Conservation (phyloP, 2,797 vertebrate genomes). For the Cottoperca gobio region DNA sequence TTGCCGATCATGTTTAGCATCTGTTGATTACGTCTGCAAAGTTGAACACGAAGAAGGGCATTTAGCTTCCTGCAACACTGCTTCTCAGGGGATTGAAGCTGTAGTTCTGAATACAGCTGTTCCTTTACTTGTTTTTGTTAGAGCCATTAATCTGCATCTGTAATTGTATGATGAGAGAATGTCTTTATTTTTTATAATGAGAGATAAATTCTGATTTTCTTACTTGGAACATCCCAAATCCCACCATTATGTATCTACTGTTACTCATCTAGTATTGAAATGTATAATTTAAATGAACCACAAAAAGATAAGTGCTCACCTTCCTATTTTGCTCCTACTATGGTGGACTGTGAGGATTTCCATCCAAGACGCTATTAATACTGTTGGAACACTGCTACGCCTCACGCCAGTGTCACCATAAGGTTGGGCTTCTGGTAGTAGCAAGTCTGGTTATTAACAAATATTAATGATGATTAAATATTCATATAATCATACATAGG, state of each 20-base stretch:
- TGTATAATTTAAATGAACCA: background rate
- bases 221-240: background rate
- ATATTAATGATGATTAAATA: too few species aligned
- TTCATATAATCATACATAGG: too few species aligned
- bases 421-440: too few species aligned
- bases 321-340: too few species aligned
- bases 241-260: background rate
- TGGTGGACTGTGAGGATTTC: background rate
- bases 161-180: background rate
- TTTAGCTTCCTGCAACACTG: constrained; percentile 30
- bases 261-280: background rate
- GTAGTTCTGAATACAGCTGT: constrained; percentile 7
- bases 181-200: background rate
- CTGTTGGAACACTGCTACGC: too few species aligned
- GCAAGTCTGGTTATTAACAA: too few species aligned
- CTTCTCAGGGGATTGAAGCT: background rate
- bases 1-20: constrained; percentile 45
- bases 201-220: background rate
- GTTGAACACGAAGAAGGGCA: constrained; percentile 2
- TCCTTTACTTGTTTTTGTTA: constrained; percentile 2
- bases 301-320: background rate
- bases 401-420: too few species aligned
- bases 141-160: constrained; percentile 1
- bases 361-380: background rate
- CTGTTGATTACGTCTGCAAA: constrained; percentile 39